Evolutionary conservation across 2,888 invertebrate genomes (phyloP), one percentile per base, ranked within the genome.

Genomic region (Masnerella sp.): DNA sequence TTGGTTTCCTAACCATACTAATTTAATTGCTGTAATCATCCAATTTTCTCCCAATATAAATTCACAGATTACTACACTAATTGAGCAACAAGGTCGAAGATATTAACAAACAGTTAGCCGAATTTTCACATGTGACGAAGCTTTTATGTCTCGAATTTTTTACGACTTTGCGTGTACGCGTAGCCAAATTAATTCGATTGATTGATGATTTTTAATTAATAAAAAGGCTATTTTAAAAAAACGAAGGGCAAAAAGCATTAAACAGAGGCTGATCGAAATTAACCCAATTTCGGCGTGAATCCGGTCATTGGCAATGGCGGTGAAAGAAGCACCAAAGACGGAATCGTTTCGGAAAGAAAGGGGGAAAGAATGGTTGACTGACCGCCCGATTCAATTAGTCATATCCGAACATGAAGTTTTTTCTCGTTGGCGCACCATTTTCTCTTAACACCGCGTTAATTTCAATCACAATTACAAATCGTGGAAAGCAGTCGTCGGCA

Each of bases 1-100:
- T 49, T 47, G 42, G 12, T 69, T 61, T 61, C 54, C 61, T 61
- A 40, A 52, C 40, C 54, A 9, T 52, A 69, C 61, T 61, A 69
- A 69, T 69, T 61, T 69, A 69, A 69, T 69, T 69, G 68, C 59
- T 22, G 54, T 47, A 69, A 69, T 69, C 59, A 69, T 69, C 68
- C 68, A 69, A 59, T 69, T 61, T 69, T 69, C 68, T 59, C 32
- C 52, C 51, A 68, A 68, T 59, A 68, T 58, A 68, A 68, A 52
- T 61, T 69, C 25, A 52, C 45, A 38, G 25, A 61, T 68, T 59
- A 59, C 45, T 30, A 30, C 59, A 68, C 59, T 68, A 59, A 68
- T 45, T 45, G 49, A 58, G 38, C 56, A 68, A 68, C 59, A 61
- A 69, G 69, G 68, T 38, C 59, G 52, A 42, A 38, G n/a, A n/a